These are phyloP conservation scores for Latrodectus geometricus DNA, from an alignment of 1,140 invertebrate genomes.

Conservation along the genomic window DNA sequence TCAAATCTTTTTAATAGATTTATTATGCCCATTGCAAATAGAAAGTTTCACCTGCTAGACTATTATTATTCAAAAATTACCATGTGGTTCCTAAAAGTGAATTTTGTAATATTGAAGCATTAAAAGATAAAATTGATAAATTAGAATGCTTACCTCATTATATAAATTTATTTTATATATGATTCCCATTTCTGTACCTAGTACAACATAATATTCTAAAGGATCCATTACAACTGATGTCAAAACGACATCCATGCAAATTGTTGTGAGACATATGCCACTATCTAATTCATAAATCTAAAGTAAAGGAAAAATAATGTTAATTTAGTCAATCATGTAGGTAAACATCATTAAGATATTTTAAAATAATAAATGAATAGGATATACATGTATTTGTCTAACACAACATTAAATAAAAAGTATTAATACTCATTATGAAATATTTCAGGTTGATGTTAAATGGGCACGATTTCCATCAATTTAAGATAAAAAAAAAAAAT, in stretches of 20 bases:
- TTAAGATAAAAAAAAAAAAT: no score
- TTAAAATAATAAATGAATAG: no score
- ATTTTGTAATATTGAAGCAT: no score
- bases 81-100: no score
- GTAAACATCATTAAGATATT: no score
- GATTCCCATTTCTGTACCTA: neutral
- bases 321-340: neutral
- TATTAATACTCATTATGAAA: neutral
- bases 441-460: neutral
- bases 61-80: no score
- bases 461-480: no score
- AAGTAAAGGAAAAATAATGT: neutral
- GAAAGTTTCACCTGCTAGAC: no score
- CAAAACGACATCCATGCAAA: neutral
- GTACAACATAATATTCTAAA: constrained; percentile 1
- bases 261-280: neutral
- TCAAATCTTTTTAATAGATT: no score
- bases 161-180: constrained; percentile 18
- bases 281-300: constrained; percentile 39
- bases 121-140: no score
- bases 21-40: no score
- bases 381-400: no score
- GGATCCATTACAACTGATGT: constrained; percentile 29
- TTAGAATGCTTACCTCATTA: constrained; percentile 3
- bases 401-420: neutral